Conservation (phyloP, 1,140 invertebrate genomes). For the Leptopilina boulardi region DNA sequence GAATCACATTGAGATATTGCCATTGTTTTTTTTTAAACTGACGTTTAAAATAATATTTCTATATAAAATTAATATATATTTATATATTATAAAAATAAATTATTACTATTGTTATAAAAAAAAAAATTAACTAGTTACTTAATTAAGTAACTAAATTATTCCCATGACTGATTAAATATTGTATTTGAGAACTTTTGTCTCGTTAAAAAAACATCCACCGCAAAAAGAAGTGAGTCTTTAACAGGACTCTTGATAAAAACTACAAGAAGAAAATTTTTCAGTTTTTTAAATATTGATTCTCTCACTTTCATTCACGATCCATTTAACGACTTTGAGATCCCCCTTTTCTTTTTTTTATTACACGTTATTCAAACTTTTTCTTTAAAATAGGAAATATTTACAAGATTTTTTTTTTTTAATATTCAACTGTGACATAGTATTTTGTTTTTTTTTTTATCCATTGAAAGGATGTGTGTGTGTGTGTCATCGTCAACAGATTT, state of each 20-base stretch:
- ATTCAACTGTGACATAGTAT: constrained; percentile 17
- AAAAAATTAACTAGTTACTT: background rate
- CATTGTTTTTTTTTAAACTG: background rate
- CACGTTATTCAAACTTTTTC: constrained; percentile 2
- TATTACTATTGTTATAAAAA: background rate
- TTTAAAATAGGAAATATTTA: constrained; percentile 20
- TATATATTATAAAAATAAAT: background rate
- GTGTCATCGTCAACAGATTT: background rate
- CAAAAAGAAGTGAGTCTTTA: background rate
- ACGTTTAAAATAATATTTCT: background rate
- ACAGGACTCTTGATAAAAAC: background rate
- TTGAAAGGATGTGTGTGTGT: background rate
- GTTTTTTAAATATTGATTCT: background rate
- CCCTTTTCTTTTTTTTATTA: background rate
- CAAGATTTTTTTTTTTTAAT: constrained; percentile 12
- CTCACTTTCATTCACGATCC: constrained; percentile 1
- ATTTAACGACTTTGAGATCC: constrained; percentile 10
- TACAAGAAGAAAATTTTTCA: background rate
- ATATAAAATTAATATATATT: background rate
- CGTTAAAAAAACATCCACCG: constrained; percentile 8
- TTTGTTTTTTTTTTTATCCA: background rate
- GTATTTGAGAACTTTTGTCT: background rate
- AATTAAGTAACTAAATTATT: background rate
- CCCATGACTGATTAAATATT: background rate
- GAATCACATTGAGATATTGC: background rate